Evolutionary conservation across 2,797 vertebrate species (phyloP).

Genomic region (Crax fasciolata): DNA sequence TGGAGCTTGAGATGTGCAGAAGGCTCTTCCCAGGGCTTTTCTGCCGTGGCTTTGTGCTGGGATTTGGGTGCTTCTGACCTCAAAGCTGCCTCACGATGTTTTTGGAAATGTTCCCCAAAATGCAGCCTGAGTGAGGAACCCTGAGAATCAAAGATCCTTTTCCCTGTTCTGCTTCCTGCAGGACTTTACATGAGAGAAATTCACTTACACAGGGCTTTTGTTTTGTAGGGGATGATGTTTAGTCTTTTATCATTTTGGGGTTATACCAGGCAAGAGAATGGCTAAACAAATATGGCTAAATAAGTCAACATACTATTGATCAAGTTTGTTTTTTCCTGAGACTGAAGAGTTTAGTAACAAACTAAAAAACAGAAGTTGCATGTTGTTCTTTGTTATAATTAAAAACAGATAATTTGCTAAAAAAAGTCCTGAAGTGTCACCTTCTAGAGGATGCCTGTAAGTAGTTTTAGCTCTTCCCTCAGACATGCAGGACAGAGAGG

Average conservation of each 20-base stretch:
- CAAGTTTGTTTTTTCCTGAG: rapidly evolving
- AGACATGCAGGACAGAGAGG: not conserved
- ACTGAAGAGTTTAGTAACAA: not conserved
- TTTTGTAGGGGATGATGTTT: not conserved
- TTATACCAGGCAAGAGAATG: not conserved
- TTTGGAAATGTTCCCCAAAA: not conserved
- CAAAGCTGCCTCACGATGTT: not conserved
- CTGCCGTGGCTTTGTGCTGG: not conserved
- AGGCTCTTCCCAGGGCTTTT: not conserved
- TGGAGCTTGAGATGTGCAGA: not conserved
- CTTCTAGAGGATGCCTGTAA: not conserved
- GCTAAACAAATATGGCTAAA: not conserved
- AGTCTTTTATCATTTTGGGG: not conserved
- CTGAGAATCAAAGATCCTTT: not conserved
- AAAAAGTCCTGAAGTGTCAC: not conserved
- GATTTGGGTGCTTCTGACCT: not conserved
- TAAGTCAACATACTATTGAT: not conserved
- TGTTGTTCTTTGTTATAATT: not conserved
- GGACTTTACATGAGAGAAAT: not conserved
- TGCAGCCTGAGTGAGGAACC: not conserved
- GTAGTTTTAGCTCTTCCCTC: not conserved
- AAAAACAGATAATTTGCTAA: not conserved
- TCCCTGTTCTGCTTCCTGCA: not conserved
- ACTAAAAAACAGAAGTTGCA: not conserved
- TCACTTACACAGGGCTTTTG: not conserved